A percentile compares a stretch with the other conserved stretches of the same genome.
Evolutionary conservation across 2,113 vertebrate genomes (phyloP).

Genomic region (Centrocercus urophasianus): DNA sequence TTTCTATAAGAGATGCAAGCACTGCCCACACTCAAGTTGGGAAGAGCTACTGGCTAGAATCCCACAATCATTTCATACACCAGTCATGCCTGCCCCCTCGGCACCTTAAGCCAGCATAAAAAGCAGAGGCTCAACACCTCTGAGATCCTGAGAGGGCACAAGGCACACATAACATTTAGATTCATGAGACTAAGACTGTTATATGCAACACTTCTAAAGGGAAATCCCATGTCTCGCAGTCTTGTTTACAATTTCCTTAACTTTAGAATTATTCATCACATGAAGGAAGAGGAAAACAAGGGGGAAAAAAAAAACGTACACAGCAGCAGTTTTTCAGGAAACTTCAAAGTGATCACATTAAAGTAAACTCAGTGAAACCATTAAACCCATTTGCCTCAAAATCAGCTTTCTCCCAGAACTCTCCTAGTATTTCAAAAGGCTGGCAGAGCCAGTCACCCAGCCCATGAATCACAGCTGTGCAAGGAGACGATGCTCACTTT

Average conservation of each 20-base stretch:
- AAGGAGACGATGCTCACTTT: not conserved
- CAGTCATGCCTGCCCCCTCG: not conserved
- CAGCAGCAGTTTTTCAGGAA: not conserved
- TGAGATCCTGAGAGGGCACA: not conserved
- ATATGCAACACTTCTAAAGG: not conserved
- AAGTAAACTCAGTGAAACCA: slow-evolving; percentile 36
- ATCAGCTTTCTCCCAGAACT: not conserved
- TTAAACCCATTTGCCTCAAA: slow-evolving; percentile 18
- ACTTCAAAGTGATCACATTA: not conserved
- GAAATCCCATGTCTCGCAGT: not conserved
- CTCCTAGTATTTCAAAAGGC: not conserved
- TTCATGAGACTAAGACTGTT: not conserved
- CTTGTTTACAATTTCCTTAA: slow-evolving; percentile 5
- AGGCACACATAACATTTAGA: not conserved
- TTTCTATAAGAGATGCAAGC: not conserved
- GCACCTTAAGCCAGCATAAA: not conserved
- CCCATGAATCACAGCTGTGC: not conserved
- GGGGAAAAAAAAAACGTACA: not conserved
- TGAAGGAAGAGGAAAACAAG: slow-evolving; percentile 5
- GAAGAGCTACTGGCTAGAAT: not conserved
- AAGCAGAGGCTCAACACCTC: not conserved
- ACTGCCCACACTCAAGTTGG: not conserved
- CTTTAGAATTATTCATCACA: not conserved
- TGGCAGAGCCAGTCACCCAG: not conserved
- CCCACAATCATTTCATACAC: not conserved